Base-by-base conservation (phyloP, 1,140 invertebrate genomes). In the Drosophila saltans region DNA sequence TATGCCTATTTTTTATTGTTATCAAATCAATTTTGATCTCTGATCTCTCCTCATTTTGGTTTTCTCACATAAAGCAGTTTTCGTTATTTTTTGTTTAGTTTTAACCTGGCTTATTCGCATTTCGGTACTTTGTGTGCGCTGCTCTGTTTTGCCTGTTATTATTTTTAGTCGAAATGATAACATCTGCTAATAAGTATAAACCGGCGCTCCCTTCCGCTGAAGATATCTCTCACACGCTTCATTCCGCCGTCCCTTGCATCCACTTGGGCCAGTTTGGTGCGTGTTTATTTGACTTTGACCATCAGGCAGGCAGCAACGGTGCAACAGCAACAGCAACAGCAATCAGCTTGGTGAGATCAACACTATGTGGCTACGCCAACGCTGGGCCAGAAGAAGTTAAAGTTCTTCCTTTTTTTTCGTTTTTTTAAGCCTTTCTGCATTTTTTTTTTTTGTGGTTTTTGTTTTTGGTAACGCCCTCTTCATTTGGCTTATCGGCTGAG, bases 281-380 rank as follows among this genome's bases (percentile, higher is more conserved):
- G 81, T 84, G 81, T 86, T 84, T 75, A 78, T 84, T 84, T 86
- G 74, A 78, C 81, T 84, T 84, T 84, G 81, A 81, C 81, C 70
- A 78, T 67, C 57, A 58, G 57, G 28, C 28, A 30, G 28, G 26
- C 55, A 30, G 55, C 45, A 48, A 16, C 43, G 21, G 21, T 52
- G 71, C 71, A 74, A 39, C 55, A 72, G 62, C 71, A 74, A 39
- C 55, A 72, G 62, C 39, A 48, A 28, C 30, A 39, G 60, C 78
- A 81, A 81, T 84, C 82, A 75, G 30, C 33, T 55, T 30, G 39
- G 62, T 41, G 10, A 78, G 78, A 84, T 84, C 81, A 71, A 69
- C 70, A 65, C 70, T 71, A 81, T 45, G 43, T 45, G n/a, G 81
- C 74, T 81, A 80, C 81, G 82, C 81, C 82, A 84, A 84, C 82